These are phyloP conservation scores for Heliornis fulica DNA, from an alignment of 2,113 vertebrate species.

Conservation along the genomic window DNA sequence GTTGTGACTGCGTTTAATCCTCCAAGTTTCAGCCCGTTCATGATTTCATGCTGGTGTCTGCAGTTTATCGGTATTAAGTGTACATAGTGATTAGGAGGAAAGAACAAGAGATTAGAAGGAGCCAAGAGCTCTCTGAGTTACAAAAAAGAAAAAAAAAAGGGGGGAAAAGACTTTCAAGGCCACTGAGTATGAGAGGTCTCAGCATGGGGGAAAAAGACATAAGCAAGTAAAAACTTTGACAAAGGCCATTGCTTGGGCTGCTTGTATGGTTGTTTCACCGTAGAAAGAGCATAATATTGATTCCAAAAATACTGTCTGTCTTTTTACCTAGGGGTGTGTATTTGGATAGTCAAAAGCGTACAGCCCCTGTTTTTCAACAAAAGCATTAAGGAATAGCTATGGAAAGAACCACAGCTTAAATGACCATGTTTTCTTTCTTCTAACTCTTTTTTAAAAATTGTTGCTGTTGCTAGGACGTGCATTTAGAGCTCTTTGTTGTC, in stretches of 20 bases:
- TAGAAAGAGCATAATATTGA: background rate
- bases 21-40: fast-evolving
- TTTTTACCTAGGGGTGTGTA: background rate
- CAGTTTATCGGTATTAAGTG: background rate
- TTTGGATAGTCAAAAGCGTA: background rate
- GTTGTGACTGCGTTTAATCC: background rate
- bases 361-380: background rate
- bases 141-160: background rate
- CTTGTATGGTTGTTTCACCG: background rate
- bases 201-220: background rate
- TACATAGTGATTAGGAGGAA: background rate
- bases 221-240: conserved; percentile 22
- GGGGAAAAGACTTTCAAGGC: conserved; percentile 28
- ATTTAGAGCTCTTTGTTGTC: conserved; percentile 72
- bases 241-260: background rate
- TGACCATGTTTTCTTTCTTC: conserved; percentile 1
- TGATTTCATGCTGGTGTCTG: background rate
- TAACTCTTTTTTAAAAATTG: background rate
- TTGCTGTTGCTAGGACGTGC: conserved; percentile 22
- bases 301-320: background rate
- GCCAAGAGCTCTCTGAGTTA: conserved; percentile 1
- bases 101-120: conserved; percentile 46
- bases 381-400: background rate
- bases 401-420: conserved; percentile 17
- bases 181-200: conserved; percentile 23